Evolutionary conservation across 2,113 vertebrate species (phyloP).

Genomic region (Leucoraja erinaceus): DNA sequence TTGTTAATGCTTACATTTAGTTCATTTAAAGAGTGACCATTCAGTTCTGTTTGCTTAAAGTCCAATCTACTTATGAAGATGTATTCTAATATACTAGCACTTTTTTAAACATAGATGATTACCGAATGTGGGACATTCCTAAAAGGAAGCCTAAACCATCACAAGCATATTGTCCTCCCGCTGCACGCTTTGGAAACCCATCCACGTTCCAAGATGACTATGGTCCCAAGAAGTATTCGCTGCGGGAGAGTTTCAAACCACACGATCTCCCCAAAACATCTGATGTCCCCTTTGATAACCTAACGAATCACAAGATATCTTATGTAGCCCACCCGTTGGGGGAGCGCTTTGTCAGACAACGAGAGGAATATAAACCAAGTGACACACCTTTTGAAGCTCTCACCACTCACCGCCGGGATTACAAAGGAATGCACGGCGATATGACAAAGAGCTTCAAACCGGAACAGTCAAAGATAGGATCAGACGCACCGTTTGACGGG

Average conservation of each 20-base stretch:
- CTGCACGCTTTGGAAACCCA: conserved; percentile 64
- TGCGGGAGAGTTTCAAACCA: conserved; percentile 60
- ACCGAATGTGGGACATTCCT: conserved; percentile 58
- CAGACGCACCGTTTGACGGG: conserved; percentile 52
- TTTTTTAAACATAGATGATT: conserved; percentile 63
- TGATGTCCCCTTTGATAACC: conserved; percentile 51
- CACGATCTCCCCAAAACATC: conserved; percentile 42
- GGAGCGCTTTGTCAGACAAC: conserved; percentile 46
- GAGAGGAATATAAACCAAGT: conserved; percentile 57
- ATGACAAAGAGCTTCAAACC: conserved; percentile 65
- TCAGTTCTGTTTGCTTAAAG: neutral
- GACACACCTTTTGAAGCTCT: conserved; percentile 60
- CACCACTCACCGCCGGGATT: conserved; percentile 67
- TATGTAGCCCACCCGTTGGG: conserved; percentile 55
- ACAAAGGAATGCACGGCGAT: conserved; percentile 57
- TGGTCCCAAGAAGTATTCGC: conserved; percentile 49
- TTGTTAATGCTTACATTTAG: neutral
- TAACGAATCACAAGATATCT: conserved; percentile 59
- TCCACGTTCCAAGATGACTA: conserved; percentile 74
- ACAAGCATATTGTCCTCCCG: conserved; percentile 54
- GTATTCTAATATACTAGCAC: neutral
- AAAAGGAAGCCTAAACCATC: conserved; percentile 60
- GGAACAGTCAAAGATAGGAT: conserved; percentile 42
- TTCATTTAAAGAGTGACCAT: neutral
- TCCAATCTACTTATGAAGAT: neutral